A percentile compares a stretch with the other conserved stretches of the same genome.
Conservation (phyloP, 2,888 invertebrate species). For the Melinaea marsaeus region DNA sequence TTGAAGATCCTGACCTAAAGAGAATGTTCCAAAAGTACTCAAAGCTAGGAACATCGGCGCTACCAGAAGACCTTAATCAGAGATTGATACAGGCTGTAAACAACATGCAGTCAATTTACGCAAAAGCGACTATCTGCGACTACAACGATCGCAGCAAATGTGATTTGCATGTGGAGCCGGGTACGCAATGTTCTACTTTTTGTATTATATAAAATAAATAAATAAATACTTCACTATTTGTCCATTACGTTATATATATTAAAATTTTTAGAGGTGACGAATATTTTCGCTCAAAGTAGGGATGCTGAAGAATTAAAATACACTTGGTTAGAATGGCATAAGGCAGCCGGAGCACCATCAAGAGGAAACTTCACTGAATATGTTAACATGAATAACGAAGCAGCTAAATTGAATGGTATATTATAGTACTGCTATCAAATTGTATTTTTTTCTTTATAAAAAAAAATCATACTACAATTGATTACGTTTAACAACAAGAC, state of each 20-base stretch:
- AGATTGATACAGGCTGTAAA: conserved; percentile 79
- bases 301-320: conserved; percentile 87
- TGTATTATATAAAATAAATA: not conserved
- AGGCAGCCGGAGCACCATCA: conserved; percentile 82
- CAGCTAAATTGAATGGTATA: conserved; percentile 83
- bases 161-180: conserved; percentile 85
- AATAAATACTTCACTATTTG: too few species aligned
- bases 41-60: conserved; percentile 83
- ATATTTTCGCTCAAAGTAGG: conserved; percentile 81
- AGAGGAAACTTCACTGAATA: conserved; percentile 81
- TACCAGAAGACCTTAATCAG: conserved; percentile 83
- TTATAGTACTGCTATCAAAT: conserved; percentile 4
- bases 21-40: conserved; percentile 86
- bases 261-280: conserved; percentile 80
- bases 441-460: too few species aligned
- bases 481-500: too few species aligned
- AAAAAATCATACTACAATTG: too few species aligned
- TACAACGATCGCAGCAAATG: conserved; percentile 81
- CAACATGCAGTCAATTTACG: conserved; percentile 86
- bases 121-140: conserved; percentile 87
- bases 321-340: conserved; percentile 89
- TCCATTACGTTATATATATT: too few species aligned
- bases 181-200: conserved; percentile 49
- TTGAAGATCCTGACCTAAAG: conserved; percentile 81
- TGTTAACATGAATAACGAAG: conserved; percentile 82